Evolutionary conservation across 2,888 invertebrate genomes (phyloP).

Genomic region (Andrena fulva): DNA sequence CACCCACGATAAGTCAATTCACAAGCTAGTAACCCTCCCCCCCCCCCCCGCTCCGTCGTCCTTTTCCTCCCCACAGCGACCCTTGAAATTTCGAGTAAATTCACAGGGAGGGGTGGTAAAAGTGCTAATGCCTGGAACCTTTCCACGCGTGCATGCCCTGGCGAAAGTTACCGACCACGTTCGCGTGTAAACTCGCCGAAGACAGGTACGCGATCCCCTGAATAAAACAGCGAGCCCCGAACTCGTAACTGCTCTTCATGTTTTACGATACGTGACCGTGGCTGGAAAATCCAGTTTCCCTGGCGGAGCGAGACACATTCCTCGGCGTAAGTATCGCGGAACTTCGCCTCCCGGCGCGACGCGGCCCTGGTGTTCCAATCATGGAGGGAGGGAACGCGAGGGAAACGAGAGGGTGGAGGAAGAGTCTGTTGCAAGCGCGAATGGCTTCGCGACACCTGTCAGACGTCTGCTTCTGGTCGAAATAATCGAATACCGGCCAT

Average conservation of each 20-base stretch:
- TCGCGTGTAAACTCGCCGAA: conserved; percentile 44
- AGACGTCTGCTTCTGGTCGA: not conserved
- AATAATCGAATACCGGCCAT: conserved; percentile 21
- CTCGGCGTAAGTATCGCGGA: conserved; percentile 41
- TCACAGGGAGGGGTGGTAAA: not conserved
- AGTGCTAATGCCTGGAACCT: conserved; percentile 46
- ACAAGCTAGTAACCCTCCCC: conserved; percentile 59
- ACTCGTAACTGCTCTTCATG: conserved; percentile 41
- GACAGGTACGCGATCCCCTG: conserved; percentile 32
- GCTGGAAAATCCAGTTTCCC: conserved; percentile 42
- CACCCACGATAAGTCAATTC: conserved; percentile 74
- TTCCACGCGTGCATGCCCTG: not conserved
- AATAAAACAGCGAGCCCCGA: conserved; percentile 50
- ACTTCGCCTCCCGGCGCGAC: conserved; percentile 31
- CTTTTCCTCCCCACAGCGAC: not conserved
- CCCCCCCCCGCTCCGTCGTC: no score
- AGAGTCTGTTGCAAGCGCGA: conserved; percentile 15
- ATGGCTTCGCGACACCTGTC: conserved; percentile 23
- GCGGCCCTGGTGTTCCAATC: not conserved
- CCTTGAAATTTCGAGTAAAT: conserved; percentile 28
- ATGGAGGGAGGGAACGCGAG: not conserved
- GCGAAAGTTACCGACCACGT: conserved; percentile 37
- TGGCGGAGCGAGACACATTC: conserved; percentile 32
- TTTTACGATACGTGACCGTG: conserved; percentile 45
- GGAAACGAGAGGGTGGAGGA: not conserved